Conservation (phyloP, 2,113 vertebrate genomes). For the Cheilinus undulatus region DNA sequence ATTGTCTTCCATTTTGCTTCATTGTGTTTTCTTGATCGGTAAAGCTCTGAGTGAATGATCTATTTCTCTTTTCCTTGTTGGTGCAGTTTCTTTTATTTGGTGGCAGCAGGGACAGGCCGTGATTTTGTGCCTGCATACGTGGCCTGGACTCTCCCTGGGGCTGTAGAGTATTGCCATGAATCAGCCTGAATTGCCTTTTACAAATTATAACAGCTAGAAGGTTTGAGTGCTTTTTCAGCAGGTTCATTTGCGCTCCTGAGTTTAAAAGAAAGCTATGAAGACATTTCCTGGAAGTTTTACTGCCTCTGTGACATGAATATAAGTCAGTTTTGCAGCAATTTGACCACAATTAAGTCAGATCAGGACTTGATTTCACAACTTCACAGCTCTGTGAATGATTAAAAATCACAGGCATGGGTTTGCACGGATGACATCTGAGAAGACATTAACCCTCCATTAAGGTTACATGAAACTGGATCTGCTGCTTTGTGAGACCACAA, state of each 20-base stretch:
- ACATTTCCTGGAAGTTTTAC: neutral
- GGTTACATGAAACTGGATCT: constrained; percentile 3
- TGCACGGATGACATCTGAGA: constrained; percentile 22
- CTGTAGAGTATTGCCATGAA: neutral
- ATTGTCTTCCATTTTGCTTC: neutral
- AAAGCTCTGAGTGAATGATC: neutral
- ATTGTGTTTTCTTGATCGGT: neutral
- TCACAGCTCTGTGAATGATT: neutral
- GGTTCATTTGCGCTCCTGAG: no score
- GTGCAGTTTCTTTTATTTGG: constrained; percentile 28
- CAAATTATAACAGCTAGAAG: constrained; percentile 4
- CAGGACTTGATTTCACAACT: constrained; percentile 13
- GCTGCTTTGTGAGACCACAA: constrained; percentile 18
- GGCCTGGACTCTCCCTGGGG: constrained; percentile 6
- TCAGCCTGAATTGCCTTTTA: constrained; percentile 13
- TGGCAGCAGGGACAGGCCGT: neutral
- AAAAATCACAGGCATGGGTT: neutral
- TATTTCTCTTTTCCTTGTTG: constrained; percentile 7
- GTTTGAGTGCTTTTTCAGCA: constrained; percentile 3
- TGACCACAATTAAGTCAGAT: neutral
- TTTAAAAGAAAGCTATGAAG: neutral
- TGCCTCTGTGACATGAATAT: neutral
- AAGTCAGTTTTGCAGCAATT: neutral
- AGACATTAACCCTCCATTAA: constrained; percentile 2
- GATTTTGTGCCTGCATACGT: neutral